Evolutionary conservation across 2,113 vertebrate genomes (phyloP), one percentile per base, ranked within the genome.

Genomic region (Crocuta crocuta): DNA sequence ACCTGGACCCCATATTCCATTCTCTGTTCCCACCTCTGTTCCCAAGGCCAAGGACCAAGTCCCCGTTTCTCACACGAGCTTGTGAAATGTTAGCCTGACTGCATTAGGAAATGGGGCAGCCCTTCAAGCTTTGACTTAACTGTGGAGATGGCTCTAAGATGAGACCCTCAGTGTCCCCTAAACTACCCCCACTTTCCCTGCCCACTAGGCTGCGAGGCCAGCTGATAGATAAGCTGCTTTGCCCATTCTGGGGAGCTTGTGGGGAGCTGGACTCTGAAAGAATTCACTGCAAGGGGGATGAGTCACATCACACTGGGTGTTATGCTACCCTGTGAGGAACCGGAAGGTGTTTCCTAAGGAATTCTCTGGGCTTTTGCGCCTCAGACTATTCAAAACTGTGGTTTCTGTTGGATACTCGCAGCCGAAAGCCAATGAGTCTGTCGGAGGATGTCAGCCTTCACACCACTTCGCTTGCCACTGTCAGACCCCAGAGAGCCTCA

Each of bases 391-490:
- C 84, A 43, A 83, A 96, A 79, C 10, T 1, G 8, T 58, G 63
- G 35, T 90, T 91, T 95, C 80, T 95, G 50, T 87, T 95, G 90
- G 79, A 79, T 50, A 35, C 68, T 76, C n/a, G 28, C 53, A 53
- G 9, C 55, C 26, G 1, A 95, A 82, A 74, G 83, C 15, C 58
- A 39, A 1, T 58, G 74, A 53, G 28, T 45, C 26, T 45, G 35
- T 43, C 58, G n/a, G 65, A 71, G 28, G 43, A n/a, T 45, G 33
- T 15, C 28, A 55, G 7, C 53, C 11, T 53, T 12, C 43, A 7
- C 65, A 35, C 31, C 24, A 3, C n/a, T 48, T 28, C 7, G 7
- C 21, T 12, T 39, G 53, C 71, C 11, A 17, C 31, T 58, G 53
- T 45, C 23, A 80, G 74, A n/a, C 21, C 15, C 45, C 43, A 70